These are phyloP conservation scores for Pseudeuparius sepicola DNA, from an alignment of 2,888 invertebrate species.

Conservation along the genomic window DNA sequence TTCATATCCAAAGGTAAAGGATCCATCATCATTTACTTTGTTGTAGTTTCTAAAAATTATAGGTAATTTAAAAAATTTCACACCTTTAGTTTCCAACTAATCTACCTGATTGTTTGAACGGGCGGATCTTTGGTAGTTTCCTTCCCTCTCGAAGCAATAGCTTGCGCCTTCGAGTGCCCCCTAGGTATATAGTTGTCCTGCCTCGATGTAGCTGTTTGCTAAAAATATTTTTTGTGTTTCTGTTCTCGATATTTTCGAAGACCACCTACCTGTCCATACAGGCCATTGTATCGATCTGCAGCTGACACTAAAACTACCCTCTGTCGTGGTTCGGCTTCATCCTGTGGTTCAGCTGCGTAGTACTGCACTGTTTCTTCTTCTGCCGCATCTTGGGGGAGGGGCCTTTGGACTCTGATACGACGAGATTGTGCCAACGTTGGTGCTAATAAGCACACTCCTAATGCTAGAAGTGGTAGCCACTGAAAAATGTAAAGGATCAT, in stretches of 20 bases:
- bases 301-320: slow-evolving; percentile 27
- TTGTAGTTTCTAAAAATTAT: slow-evolving; percentile 54
- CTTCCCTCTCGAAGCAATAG: slow-evolving; percentile 41
- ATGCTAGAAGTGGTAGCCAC: slow-evolving; percentile 30
- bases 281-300: slow-evolving; percentile 41
- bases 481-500: slow-evolving; percentile 21
- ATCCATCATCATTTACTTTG: slow-evolving; percentile 73
- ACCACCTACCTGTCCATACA: slow-evolving; percentile 42
- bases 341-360: slow-evolving; percentile 39
- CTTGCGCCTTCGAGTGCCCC: slow-evolving; percentile 25
- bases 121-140: slow-evolving; percentile 58
- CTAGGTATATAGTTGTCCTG: slow-evolving; percentile 34
- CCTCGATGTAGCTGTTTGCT: slow-evolving; percentile 34
- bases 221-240: no score
- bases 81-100: no score
- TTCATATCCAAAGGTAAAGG: slow-evolving; percentile 77
- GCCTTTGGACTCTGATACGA: slow-evolving; percentile 43
- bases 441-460: slow-evolving; percentile 26
- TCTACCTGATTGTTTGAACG: slow-evolving; percentile 60
- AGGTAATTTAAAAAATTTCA: slow-evolving; percentile 1
- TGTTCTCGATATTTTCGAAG: no score
- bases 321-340: slow-evolving; percentile 17
- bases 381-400: slow-evolving; percentile 39
- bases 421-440: slow-evolving; percentile 39
- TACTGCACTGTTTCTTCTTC: slow-evolving; percentile 40